phyloP scores from a whole-genome alignment of 1,140 invertebrate species.

The Macrobrachium nipponense region DNA sequence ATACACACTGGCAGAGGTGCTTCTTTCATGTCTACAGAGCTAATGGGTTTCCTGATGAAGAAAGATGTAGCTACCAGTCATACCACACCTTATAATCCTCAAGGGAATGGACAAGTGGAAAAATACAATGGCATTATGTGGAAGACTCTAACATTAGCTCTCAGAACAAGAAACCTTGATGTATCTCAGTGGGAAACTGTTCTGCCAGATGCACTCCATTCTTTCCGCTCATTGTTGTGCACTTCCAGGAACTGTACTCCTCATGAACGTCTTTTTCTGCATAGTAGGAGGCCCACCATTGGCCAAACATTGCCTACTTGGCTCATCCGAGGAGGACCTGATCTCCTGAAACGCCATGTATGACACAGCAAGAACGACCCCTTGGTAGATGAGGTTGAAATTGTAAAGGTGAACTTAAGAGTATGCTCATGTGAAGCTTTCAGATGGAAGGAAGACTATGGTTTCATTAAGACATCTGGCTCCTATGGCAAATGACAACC shows the following conservation, averaged over 20 bases:
- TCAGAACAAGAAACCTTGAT: no score
- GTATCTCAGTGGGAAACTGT: no score
- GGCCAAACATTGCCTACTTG: conserved; percentile 8
- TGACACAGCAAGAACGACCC: conserved; percentile 14
- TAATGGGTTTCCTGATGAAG: conserved; percentile 44
- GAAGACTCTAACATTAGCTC: no score
- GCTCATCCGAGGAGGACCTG: conserved; percentile 5
- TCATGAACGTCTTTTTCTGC: conserved; percentile 30
- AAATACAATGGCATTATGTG: conserved; percentile 34
- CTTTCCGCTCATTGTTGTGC: conserved; percentile 22
- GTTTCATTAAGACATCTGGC: no score
- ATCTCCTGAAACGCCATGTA: neutral
- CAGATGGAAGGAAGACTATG: no score
- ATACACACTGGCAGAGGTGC: conserved; percentile 64
- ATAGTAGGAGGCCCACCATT: conserved; percentile 20
- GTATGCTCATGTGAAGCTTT: no score
- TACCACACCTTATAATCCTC: conserved; percentile 58
- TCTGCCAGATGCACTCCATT: no score
- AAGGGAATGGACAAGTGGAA: conserved; percentile 52
- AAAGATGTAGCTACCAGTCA: conserved; percentile 50
- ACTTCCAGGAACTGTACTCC: conserved; percentile 19
- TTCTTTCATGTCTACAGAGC: conserved; percentile 63
- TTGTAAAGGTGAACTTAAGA: no score
- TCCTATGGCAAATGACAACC: no score
- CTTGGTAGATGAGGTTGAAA: no score